Conservation (phyloP, 2,797 vertebrate genomes). For the Chelon labrosus region DNA sequence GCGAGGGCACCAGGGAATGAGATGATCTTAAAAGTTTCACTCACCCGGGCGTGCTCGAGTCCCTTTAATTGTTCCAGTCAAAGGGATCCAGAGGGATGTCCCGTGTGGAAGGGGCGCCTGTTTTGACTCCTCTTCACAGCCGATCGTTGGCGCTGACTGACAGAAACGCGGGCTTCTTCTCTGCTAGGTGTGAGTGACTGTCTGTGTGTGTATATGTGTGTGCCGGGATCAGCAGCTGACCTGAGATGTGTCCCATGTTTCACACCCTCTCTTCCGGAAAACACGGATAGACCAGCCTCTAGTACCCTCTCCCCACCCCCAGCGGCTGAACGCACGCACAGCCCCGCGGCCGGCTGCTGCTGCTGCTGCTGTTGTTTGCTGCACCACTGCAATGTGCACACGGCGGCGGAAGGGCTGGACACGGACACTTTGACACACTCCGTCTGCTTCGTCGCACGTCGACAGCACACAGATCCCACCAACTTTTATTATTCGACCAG, state of each 20-base stretch:
- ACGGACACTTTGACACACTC: constrained; percentile 29
- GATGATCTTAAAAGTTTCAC: constrained; percentile 69
- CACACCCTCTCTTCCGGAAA: constrained; percentile 75
- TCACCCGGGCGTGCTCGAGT: constrained; percentile 55
- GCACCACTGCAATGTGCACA: constrained; percentile 34
- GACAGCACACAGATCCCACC: constrained; percentile 33
- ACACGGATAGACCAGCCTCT: constrained; percentile 33
- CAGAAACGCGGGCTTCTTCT: not conserved
- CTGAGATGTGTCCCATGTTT: constrained; percentile 68
- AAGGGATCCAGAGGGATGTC: constrained; percentile 48
- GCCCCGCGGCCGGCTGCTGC: not conserved
- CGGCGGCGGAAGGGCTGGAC: not conserved
- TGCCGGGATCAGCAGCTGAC: constrained; percentile 52
- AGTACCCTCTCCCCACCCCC: constrained; percentile 7
- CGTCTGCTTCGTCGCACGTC: constrained; percentile 30
- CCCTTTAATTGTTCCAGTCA: constrained; percentile 5
- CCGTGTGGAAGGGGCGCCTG: constrained; percentile 46
- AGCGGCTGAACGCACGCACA: constrained; percentile 30
- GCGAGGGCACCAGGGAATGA: no score
- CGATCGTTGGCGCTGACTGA: not conserved
- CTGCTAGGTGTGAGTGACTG: constrained; percentile 8
- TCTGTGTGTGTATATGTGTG: not conserved
- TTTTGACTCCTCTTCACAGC: constrained; percentile 10
- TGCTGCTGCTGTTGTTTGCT: constrained; percentile 41
- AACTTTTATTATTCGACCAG: constrained; percentile 75